phyloP scores from a whole-genome alignment of 2,888 invertebrate genomes.

The Diplolepis rosae region DNA sequence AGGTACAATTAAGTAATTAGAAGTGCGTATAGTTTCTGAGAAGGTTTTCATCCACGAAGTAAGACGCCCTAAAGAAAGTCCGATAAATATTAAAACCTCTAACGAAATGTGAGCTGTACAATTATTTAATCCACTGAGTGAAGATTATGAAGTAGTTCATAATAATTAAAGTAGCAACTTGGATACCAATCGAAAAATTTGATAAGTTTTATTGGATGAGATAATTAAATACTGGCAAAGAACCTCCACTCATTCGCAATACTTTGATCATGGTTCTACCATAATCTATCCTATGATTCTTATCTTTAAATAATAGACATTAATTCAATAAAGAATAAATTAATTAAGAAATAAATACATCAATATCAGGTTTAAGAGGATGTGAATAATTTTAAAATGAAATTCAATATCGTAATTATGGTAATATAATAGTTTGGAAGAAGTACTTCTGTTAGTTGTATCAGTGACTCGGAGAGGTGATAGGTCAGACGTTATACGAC shows the following conservation, averaged over 20 bases:
- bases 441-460: neutral
- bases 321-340: neutral
- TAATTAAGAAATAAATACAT: too few relatives aligned
- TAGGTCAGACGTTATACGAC: constrained; percentile 20
- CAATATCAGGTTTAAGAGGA: too few relatives aligned
- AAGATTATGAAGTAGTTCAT: neutral
- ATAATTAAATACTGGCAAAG: neutral
- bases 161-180: constrained; percentile 3
- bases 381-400: too few relatives aligned
- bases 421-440: too few relatives aligned
- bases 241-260: neutral
- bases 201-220: constrained; percentile 2
- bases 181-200: neutral
- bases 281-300: too few relatives aligned
- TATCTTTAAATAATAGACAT: too few relatives aligned
- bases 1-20: constrained; percentile 29
- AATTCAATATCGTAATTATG: too few relatives aligned
- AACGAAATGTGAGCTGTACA: neutral
- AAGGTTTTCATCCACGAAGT: constrained; percentile 14
- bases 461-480: neutral
- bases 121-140: constrained; percentile 4
- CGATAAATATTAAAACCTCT: constrained; percentile 24
- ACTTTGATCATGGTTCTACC: neutral
- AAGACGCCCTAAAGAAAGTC: constrained; percentile 10
- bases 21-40: constrained; percentile 16